Evolutionary conservation across 2,888 invertebrate species (phyloP), one percentile per base, ranked within the genome.

Genomic region (Tuberolachnus salignus): DNA sequence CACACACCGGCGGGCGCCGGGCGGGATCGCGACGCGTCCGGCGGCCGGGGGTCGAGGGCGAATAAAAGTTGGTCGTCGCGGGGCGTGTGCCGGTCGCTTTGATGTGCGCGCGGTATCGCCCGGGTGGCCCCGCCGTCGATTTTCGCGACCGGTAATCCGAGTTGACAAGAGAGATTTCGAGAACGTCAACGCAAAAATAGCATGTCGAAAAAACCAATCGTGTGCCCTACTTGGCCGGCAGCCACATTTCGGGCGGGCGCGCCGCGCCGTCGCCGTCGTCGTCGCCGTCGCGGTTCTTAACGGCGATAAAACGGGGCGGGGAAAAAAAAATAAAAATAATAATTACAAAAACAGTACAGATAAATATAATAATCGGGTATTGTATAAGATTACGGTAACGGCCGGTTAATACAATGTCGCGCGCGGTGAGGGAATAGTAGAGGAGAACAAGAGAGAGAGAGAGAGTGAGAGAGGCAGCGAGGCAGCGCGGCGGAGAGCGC

Each of bases 151-250:
- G 64, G 66, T 75, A 75, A 66, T 67, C 64, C 57, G 75, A 75
- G 75, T 75, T 75, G 75, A 75, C 74, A 14, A 44, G 16, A 75
- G 57, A 75, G 26, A 53, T 66, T 55, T 53, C 67, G 74, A 13
- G 66, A 55, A 63, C 61, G 73, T 73, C 63, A 63, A 74, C 57
- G 57, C 75, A 49, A 75, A 75, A 75, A 75, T 75, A 75, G 75
- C 75, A 26, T 23, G 66, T 67, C 57, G 44, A 75, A 67, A 67
- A 75, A 75, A 67, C 75, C 75, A 57, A 67, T 75, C 67, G 75
- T 34, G 34, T 34, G 34, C 26, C 75, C 75, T 53, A 75, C 53
- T 75, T 75, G 75, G 75, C 66, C 46, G 53, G 11, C 26, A 8
- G 75, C 75, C 75, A 44, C 46, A n/a, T n/a, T 11, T 3, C 10